Evolutionary conservation across 2,113 vertebrate species (phyloP).

Genomic region (Penelope pileata): DNA sequence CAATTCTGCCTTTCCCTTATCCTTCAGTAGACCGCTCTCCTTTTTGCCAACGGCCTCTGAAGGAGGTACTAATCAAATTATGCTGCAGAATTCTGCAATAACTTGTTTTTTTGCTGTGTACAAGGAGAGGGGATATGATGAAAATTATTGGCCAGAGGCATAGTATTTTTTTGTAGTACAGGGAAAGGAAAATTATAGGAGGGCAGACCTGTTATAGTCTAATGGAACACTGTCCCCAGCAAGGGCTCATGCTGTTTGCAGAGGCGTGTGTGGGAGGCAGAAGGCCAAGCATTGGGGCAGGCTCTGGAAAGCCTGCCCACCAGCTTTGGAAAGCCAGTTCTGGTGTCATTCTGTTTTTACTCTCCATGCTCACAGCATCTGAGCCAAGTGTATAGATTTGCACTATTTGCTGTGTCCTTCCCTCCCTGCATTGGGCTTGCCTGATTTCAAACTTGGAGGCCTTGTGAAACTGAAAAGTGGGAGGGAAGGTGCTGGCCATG

Average conservation of each 20-base stretch:
- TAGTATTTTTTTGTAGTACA: neutral
- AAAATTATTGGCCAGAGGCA: neutral
- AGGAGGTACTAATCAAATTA: conserved; percentile 25
- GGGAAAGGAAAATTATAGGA: neutral
- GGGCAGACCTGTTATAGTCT: neutral
- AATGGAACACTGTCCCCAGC: neutral
- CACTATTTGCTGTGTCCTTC: fast-evolving
- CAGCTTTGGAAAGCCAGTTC: neutral
- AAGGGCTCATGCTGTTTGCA: fast-evolving
- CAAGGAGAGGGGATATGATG: neutral
- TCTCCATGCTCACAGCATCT: fast-evolving
- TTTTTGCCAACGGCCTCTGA: neutral
- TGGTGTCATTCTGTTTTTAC: neutral
- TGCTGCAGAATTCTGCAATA: conserved; percentile 10
- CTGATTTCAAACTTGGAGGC: neutral
- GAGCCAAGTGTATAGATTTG: neutral
- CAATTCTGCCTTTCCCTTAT: neutral
- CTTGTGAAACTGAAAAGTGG: fast-evolving
- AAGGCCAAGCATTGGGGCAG: neutral
- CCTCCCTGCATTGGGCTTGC: too few relatives aligned
- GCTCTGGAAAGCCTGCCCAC: neutral
- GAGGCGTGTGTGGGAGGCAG: neutral
- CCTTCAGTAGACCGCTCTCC: neutral
- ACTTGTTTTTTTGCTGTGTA: neutral
- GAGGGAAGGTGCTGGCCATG: neutral